Evolutionary conservation across 2,888 invertebrate genomes (phyloP).

Genomic region (Pollenia amentaria): DNA sequence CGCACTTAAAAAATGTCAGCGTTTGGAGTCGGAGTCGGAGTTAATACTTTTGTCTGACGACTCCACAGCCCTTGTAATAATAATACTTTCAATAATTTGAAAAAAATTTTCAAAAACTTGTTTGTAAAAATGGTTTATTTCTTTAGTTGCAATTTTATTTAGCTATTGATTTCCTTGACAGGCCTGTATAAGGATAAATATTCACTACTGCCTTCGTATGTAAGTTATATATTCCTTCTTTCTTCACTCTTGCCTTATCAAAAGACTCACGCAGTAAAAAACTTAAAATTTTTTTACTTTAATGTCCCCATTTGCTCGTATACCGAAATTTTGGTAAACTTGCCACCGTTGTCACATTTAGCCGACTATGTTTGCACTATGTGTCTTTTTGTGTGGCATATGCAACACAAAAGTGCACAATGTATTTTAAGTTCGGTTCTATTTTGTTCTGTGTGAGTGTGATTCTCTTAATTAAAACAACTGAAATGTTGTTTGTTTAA

Average conservation of each 20-base stretch:
- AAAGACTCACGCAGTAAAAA: conserved; percentile 40
- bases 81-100: no score
- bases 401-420: background rate
- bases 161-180: no score
- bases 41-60: no score
- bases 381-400: conserved; percentile 45
- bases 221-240: background rate
- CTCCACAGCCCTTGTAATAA: no score
- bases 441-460: conserved; percentile 31
- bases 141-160: no score
- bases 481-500: conserved; percentile 64
- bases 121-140: no score
- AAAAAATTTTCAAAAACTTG: no score
- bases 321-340: conserved; percentile 26
- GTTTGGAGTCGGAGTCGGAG: no score
- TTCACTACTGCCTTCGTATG: background rate
- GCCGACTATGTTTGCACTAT: conserved; percentile 33
- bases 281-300: background rate
- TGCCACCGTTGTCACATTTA: conserved; percentile 60
- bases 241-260: background rate
- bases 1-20: no score
- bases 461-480: conserved; percentile 71
- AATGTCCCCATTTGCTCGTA: conserved; percentile 19
- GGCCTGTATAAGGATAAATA: no score
- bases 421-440: conserved; percentile 20